phyloP scores from a whole-genome alignment of 1,140 invertebrate species.

The Trigoniulus corallinus region DNA sequence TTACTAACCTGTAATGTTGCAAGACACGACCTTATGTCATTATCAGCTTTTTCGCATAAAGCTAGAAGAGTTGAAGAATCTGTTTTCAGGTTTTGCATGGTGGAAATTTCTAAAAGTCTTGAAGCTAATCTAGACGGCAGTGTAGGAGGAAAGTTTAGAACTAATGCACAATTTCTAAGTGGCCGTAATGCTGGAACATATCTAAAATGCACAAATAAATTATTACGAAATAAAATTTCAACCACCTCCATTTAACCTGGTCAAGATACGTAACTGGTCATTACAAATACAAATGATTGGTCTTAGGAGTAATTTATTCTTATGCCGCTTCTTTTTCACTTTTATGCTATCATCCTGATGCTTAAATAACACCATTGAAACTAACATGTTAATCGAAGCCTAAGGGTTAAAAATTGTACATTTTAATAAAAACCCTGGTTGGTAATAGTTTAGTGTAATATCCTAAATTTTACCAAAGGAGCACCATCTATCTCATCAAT shows the following conservation, averaged over 20 bases:
- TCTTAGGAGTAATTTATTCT: conserved; percentile 37
- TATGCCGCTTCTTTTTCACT: conserved; percentile 27
- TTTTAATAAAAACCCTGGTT: conserved; percentile 1
- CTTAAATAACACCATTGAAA: conserved; percentile 43
- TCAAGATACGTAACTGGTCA: conserved; percentile 38
- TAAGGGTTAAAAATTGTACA: conserved; percentile 15
- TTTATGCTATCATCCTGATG: conserved; percentile 21
- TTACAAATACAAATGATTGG: conserved; percentile 96
- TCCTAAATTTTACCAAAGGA: conserved; percentile 27
- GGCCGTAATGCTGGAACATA: conserved; percentile 69
- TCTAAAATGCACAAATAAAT: conserved; percentile 15
- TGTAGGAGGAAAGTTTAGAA: conserved; percentile 56
- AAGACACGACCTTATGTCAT: conserved; percentile 77
- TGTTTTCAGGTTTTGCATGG: conserved; percentile 46
- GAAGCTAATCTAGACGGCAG: conserved; percentile 39
- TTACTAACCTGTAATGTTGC: conserved; percentile 49
- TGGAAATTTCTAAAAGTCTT: conserved; percentile 46
- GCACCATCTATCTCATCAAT: conserved; percentile 97
- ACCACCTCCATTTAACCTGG: no score
- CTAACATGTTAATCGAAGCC: conserved; percentile 69
- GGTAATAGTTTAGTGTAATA: neutral
- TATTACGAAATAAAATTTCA: no score
- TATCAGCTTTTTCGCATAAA: conserved; percentile 60
- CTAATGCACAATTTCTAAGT: conserved; percentile 48
- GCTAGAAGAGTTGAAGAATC: conserved; percentile 50